Percentiles rank a stretch among this genome's conserved stretches.
phyloP scores from a whole-genome alignment of 2,888 invertebrate species.

The Lepetodrilus schrolli region DNA sequence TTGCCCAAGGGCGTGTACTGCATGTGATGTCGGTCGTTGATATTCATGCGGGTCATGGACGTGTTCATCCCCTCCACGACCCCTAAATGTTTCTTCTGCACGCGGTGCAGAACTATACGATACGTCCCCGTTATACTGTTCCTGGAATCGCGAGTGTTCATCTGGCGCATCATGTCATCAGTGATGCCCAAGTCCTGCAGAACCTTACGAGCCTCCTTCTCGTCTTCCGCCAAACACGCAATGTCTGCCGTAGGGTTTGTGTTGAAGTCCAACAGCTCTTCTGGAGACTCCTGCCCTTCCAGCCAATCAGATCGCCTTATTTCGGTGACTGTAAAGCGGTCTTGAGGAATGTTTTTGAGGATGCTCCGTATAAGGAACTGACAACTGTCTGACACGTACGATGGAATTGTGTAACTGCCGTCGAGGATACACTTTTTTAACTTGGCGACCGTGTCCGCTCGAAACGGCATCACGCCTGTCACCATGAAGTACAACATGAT shows the following conservation, averaged over 20 bases:
- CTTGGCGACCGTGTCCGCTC: conserved; percentile 84
- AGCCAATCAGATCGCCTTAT: conserved; percentile 79
- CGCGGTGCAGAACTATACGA: conserved; percentile 81
- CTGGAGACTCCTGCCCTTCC: conserved; percentile 75
- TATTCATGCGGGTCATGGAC: conserved; percentile 24
- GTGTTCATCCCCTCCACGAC: conserved; percentile 38
- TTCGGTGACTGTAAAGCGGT: conserved; percentile 74
- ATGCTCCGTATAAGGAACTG: conserved; percentile 74
- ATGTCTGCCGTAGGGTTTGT: conserved; percentile 64
- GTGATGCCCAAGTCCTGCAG: conserved; percentile 80
- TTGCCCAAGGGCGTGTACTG: conserved; percentile 32
- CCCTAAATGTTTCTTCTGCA: conserved; percentile 71
- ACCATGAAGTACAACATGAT: conserved; percentile 85
- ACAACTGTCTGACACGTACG: conserved; percentile 72
- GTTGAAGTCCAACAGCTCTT: conserved; percentile 73
- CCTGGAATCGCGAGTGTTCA: conserved; percentile 79
- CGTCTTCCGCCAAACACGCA: conserved; percentile 68
- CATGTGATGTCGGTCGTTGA: conserved; percentile 24
- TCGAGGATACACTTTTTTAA: conserved; percentile 82
- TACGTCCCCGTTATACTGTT: conserved; percentile 83
- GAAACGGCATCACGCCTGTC: conserved; percentile 87
- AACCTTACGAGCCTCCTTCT: conserved; percentile 78
- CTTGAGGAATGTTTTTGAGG: conserved; percentile 73
- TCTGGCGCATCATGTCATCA: conserved; percentile 79
- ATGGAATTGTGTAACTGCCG: conserved; percentile 78